Evolutionary conservation across 1,140 invertebrate genomes (phyloP), one percentile per base, ranked within the genome.

Genomic region (Lerema accius): DNA sequence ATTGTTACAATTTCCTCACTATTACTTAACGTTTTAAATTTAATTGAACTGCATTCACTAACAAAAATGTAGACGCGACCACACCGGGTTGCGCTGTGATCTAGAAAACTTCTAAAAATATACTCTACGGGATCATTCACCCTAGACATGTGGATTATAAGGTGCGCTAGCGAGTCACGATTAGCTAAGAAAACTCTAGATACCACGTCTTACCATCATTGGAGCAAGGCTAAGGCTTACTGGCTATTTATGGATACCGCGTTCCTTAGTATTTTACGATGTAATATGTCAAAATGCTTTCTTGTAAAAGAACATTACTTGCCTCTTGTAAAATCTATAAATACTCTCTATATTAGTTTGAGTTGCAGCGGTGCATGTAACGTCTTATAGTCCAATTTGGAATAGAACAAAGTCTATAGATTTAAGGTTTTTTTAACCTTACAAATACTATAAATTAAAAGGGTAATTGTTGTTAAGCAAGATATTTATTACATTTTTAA

Each of bases 61-160:
- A 35, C 16, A 39, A 51, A 11, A 51, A 51, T 16, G 32, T 39
- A 11, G 19, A 37, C 28, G 16, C 10, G 10, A 50, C 11, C 17
- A 35, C 32, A 3, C 10, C 35, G 35, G 35, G 35, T 37, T 3
- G 10, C 10, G 35, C 11, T 11, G 10, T 39, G 28, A 37, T n/a
- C 1, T 51, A 19, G 10, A 51, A 35, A 37, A 37, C 35, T 26
- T 46, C 28, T 32, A 13, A 53, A 55, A 40, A 53, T 55, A 48
- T 53, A 37, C 39, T 1, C 42, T 0, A 48, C 23, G 40, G 14
- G 42, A 40, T 45, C 60, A 46, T 13, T 63, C 61, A 48, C 42
- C 61, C 16, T 11, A 32, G 13, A 16, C 11, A 4, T 55, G 42
- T 48, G 19, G 17, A 32, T 53, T 46, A 13, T 19, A 53, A n/a